These are phyloP conservation scores for Micrasema minimum DNA, from an alignment of 1,140 invertebrate genomes.

Conservation along the genomic window DNA sequence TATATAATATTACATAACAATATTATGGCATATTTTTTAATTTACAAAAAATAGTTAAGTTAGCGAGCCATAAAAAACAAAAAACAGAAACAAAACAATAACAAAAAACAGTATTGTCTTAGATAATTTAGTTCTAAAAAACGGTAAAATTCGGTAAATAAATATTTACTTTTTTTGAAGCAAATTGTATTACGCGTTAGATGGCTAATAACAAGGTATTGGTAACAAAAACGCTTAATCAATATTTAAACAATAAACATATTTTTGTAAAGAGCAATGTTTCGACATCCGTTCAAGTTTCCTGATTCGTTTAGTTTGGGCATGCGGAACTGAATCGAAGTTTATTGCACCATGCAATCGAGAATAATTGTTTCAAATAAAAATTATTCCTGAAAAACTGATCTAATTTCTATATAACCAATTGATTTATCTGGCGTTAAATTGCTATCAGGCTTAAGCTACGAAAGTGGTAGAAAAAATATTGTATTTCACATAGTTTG, in stretches of 20 bases:
- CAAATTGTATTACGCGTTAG: not conserved
- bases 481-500: constrained; percentile 10
- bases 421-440: constrained; percentile 22
- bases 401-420: constrained; percentile 25
- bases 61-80: constrained; percentile 29
- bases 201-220: constrained; percentile 1
- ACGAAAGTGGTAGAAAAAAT: constrained; percentile 9
- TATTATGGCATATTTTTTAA: constrained; percentile 33
- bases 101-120: not conserved
- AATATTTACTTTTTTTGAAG: no score
- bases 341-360: constrained; percentile 14
- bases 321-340: constrained; percentile 23
- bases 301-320: constrained; percentile 20
- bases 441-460: not conserved
- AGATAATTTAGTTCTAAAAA: no score
- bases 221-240: constrained; percentile 18
- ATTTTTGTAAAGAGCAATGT: constrained; percentile 23
- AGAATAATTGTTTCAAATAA: constrained; percentile 27
- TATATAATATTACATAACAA: constrained; percentile 30
- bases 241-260: constrained; percentile 20
- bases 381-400: constrained; percentile 28
- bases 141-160: no score
- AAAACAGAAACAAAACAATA: constrained; percentile 19
- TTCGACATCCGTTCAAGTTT: constrained; percentile 37
- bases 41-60: constrained; percentile 6